A percentile compares a stretch with the other conserved stretches of the same genome.
These are phyloP conservation scores for Pantherophis vulpinus DNA, from an alignment of 2,797 vertebrate genomes.

Conservation along the genomic window DNA sequence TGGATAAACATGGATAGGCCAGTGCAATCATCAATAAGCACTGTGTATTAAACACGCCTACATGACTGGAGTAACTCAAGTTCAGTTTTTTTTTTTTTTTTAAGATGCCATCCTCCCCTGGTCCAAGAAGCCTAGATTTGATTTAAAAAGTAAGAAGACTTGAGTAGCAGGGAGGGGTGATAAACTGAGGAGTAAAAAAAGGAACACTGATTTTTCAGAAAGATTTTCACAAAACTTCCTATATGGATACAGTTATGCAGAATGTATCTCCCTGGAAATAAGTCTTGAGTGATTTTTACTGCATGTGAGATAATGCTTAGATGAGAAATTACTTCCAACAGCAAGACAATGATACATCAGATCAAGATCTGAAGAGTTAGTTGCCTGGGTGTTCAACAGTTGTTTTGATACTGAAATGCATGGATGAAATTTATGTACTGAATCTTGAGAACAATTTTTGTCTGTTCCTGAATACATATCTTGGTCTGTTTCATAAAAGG, in stretches of 20 bases:
- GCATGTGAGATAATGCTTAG: background rate
- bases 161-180: rapidly evolving
- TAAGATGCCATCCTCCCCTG: background rate
- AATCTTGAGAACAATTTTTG: background rate
- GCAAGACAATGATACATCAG: background rate
- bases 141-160: background rate
- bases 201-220: background rate
- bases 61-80: background rate
- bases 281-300: background rate
- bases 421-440: background rate
- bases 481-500: background rate
- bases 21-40: background rate
- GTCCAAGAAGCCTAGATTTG: background rate
- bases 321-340: background rate
- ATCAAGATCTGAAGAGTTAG: background rate
- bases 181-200: background rate
- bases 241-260: background rate
- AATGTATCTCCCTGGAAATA: background rate
- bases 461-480: background rate
- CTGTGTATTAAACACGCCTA: background rate
- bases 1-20: no score
- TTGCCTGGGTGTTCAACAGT: background rate
- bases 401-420: background rate
- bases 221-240: background rate
- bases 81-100: background rate